Evolutionary conservation across 2,888 invertebrate species (phyloP).

Genomic region (Rhodophaea formosa): DNA sequence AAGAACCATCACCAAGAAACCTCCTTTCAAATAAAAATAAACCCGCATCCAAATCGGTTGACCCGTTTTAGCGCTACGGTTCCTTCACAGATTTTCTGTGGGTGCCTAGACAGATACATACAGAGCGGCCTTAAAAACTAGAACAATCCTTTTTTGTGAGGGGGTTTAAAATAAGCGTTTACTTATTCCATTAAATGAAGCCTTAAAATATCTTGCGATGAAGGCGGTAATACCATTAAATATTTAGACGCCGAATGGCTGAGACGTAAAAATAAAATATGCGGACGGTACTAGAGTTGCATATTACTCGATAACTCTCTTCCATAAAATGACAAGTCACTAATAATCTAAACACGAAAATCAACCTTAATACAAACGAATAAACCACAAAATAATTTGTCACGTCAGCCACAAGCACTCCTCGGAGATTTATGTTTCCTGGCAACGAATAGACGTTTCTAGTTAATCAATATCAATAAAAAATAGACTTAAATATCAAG

Average conservation of each 20-base stretch:
- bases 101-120: no score
- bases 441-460: conserved; percentile 5
- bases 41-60: no score
- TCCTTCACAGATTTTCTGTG: no score
- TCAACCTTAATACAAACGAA: background rate
- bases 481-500: conserved; percentile 13
- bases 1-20: no score
- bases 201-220: background rate
- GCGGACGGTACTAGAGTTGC: conserved; percentile 33
- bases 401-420: background rate
- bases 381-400: conserved; percentile 1
- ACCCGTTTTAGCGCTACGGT: no score
- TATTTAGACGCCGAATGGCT: conserved; percentile 6
- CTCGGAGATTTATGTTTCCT: conserved; percentile 9
- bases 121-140: no score
- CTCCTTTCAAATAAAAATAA: no score
- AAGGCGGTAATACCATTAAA: conserved; percentile 26
- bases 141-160: no score
- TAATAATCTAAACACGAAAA: background rate
- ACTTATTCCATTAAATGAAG: background rate
- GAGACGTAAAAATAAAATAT: conserved; percentile 26
- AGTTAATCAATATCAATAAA: background rate
- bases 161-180: background rate
- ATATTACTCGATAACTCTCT: conserved; percentile 3
- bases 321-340: background rate